phyloP scores from a whole-genome alignment of 1,140 invertebrate species.

The Drosophila kepulauana region DNA sequence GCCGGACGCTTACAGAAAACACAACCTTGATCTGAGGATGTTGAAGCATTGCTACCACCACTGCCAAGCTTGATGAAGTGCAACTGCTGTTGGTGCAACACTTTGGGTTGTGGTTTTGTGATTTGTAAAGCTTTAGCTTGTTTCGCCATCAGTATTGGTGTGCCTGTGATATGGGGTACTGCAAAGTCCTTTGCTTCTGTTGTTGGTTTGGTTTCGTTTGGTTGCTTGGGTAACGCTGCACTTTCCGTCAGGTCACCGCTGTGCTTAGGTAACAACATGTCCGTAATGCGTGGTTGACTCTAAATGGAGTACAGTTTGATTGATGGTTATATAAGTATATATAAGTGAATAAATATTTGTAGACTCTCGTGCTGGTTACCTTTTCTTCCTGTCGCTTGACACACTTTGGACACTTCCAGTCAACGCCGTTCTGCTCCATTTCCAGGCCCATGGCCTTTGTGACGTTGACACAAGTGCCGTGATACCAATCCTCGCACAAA shows the following conservation, averaged over 20 bases:
- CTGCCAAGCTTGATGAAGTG: conserved; percentile 62
- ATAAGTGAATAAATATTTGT: conserved; percentile 1
- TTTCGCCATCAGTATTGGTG: conserved; percentile 13
- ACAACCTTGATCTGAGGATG: conserved; percentile 82
- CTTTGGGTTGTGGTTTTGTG: conserved; percentile 28
- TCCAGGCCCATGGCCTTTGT: conserved; percentile 95
- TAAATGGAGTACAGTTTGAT: neutral
- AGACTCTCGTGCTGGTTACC: conserved; percentile 28
- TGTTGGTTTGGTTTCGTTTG: conserved; percentile 46
- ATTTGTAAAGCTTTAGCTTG: conserved; percentile 19
- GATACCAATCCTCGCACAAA: conserved; percentile 98
- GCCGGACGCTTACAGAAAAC: conserved; percentile 91
- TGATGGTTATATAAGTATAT: neutral
- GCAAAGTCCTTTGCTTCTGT: conserved; percentile 17
- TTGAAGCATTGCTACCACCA: conserved; percentile 14
- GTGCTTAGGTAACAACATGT: conserved; percentile 59
- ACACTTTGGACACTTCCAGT: conserved; percentile 97
- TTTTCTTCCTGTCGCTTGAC: conserved; percentile 86
- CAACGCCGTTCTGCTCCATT: conserved; percentile 95
- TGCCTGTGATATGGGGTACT: neutral
- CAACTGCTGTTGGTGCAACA: conserved; percentile 56
- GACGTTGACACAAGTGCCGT: conserved; percentile 97
- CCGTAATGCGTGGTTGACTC: conserved; percentile 77
- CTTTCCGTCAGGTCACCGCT: conserved; percentile 3
- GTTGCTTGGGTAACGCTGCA: conserved; percentile 28